A percentile compares a stretch with the other conserved stretches of the same genome.
Evolutionary conservation across 2,113 vertebrate genomes (phyloP).

Genomic region (Chionis minor): DNA sequence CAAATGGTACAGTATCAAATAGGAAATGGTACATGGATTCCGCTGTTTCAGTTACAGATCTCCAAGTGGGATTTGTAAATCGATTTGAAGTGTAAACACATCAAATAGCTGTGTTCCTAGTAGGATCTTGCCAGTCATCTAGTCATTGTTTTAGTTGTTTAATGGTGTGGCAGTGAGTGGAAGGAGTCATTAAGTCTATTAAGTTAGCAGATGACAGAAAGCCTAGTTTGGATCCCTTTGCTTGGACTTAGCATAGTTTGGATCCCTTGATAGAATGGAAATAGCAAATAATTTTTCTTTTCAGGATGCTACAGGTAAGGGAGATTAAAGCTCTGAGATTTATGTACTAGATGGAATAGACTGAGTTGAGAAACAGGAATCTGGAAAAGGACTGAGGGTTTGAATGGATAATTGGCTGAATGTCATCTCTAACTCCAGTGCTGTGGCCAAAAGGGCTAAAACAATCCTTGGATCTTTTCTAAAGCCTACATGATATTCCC

Average conservation of each 20-base stretch:
- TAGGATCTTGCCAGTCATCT: neutral
- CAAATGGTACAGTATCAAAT: neutral
- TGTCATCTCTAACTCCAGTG: neutral
- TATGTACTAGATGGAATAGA: neutral
- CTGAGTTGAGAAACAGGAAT: neutral
- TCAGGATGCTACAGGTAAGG: constrained; percentile 26
- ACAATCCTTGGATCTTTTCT: neutral
- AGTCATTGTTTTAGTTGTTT: neutral
- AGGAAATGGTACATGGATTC: neutral
- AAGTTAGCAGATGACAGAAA: neutral
- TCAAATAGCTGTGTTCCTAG: neutral
- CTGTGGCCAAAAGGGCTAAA: constrained; percentile 4
- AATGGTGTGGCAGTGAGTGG: neutral
- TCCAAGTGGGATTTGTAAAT: neutral
- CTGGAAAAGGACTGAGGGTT: neutral
- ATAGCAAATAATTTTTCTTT: neutral
- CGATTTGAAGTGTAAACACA: neutral
- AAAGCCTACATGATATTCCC: neutral
- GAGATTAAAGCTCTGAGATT: constrained; percentile 17
- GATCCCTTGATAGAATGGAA: neutral
- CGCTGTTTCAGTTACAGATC: neutral
- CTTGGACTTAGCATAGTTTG: neutral
- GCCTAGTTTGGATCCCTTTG: neutral
- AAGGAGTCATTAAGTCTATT: neutral
- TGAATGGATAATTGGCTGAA: constrained; percentile 8